These are phyloP conservation scores for Scolopax mira DNA, from an alignment of 2,113 vertebrate species.

Conservation along the genomic window DNA sequence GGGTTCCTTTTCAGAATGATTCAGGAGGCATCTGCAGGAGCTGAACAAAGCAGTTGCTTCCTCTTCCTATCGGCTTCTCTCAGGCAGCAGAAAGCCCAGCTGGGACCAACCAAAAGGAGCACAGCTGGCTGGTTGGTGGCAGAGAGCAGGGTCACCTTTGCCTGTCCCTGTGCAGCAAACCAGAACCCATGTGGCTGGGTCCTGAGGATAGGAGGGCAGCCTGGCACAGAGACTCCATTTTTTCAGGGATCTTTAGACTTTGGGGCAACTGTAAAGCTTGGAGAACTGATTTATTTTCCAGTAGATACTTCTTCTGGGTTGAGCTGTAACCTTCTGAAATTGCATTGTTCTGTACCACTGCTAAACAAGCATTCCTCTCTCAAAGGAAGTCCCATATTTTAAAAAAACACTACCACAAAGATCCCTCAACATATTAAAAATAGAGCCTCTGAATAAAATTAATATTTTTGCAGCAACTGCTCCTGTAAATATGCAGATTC, in stretches of 20 bases:
- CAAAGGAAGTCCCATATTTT: background rate
- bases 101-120: background rate
- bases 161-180: background rate
- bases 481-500: background rate
- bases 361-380: background rate
- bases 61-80: background rate
- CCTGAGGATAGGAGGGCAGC: background rate
- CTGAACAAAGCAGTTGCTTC: constrained; percentile 10
- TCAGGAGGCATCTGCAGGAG: background rate
- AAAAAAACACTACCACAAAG: background rate
- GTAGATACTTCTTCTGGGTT: background rate
- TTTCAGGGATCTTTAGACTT: background rate
- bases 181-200: background rate
- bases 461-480: background rate
- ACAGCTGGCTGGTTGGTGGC: background rate
- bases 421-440: background rate
- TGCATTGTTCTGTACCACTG: background rate
- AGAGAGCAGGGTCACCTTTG: background rate
- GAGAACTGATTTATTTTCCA: background rate
- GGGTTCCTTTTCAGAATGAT: constrained; percentile 6
- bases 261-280: background rate
- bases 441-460: background rate
- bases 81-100: constrained; percentile 1
- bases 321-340: background rate
- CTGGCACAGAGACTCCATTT: background rate